Evolutionary conservation across 2,113 vertebrate genomes (phyloP), one percentile per base, ranked within the genome.

Genomic region (Oenanthe melanoleuca): DNA sequence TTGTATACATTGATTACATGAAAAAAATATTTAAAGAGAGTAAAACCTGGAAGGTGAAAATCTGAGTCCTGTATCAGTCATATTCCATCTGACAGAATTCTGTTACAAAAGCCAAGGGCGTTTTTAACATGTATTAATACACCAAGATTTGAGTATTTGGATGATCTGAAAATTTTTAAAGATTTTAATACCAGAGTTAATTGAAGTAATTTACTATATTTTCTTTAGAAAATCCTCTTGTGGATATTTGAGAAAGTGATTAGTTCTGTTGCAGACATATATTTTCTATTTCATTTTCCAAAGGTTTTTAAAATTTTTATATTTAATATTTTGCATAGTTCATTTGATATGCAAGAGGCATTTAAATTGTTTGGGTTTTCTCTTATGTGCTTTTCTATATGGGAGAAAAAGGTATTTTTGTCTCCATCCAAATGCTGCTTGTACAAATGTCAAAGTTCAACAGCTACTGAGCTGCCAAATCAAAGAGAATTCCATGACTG

Each of bases 361-460:
- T 59, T 85, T 66, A 50, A 34, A 5, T 3, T 12, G 13, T 38
- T 38, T n/a, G 29, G 6, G 1, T 34, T 55, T 78, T 80, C 71
- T 42, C 24, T n/a, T 45, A 33, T 16, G 15, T 26, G 5, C 2
- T 85, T 85, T 88, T 56, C 13, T 44, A 1, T 67, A 61, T 69
- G 44, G 5, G 28, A 53, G 9, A 47, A 71, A 44, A 85, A 50
- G 6, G 9, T 67, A 22, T 81, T 88, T 94, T 87, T 78, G 24
- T 28, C 12, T 67, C 31, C 9, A 52, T 75, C 11, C 17, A 75
- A 72, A 75, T 31, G 14, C 24, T 74, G 25, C 38, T 16, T 55
- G 18, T 70, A 61, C 22, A 59, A 74, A 84, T 64, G 77, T 91
- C 85, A 61, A 93, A 81, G 66, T 67, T 94, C 44, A 91, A 21